A percentile compares a stretch with the other conserved stretches of the same genome.
These are phyloP conservation scores for Tadarida brasiliensis DNA, from an alignment of 2,797 vertebrate genomes.

Conservation along the genomic window DNA sequence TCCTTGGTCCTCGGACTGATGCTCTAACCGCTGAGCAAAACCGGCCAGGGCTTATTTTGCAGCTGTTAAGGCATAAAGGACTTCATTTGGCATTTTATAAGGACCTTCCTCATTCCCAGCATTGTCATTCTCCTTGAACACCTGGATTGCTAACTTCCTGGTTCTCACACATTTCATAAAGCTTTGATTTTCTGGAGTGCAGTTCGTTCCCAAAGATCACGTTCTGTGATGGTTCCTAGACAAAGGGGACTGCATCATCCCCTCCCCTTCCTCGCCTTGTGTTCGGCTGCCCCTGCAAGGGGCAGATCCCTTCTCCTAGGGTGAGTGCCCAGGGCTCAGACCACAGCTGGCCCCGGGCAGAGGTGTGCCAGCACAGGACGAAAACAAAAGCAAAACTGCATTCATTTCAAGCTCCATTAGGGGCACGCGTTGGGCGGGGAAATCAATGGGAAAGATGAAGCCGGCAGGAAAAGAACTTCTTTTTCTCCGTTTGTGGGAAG, in stretches of 20 bases:
- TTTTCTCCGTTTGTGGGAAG: constrained; percentile 75
- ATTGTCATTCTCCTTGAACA: neutral
- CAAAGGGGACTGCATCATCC: neutral
- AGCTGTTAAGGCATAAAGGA: neutral
- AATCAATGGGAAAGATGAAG: constrained; percentile 83
- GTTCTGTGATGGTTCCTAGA: neutral
- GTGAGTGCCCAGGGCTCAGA: rapidly evolving
- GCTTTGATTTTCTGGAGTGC: neutral
- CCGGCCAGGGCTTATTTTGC: neutral
- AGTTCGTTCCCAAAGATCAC: neutral
- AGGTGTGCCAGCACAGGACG: constrained; percentile 48
- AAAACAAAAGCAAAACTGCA: constrained; percentile 70
- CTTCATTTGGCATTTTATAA: neutral
- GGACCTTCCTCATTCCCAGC: neutral
- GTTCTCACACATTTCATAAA: neutral
- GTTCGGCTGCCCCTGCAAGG: neutral
- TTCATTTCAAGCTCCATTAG: constrained; percentile 86
- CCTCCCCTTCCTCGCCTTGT: neutral
- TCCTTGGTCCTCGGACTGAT: too few species aligned
- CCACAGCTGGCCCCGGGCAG: constrained; percentile 46
- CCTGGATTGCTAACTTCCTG: neutral
- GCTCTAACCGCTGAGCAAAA: too few species aligned
- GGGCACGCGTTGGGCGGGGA: constrained; percentile 73
- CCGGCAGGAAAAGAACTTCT: constrained; percentile 75
- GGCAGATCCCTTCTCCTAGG: neutral